These are phyloP conservation scores for Eupithecia pulchellata DNA, from an alignment of 2,888 invertebrate species.

Conservation along the genomic window DNA sequence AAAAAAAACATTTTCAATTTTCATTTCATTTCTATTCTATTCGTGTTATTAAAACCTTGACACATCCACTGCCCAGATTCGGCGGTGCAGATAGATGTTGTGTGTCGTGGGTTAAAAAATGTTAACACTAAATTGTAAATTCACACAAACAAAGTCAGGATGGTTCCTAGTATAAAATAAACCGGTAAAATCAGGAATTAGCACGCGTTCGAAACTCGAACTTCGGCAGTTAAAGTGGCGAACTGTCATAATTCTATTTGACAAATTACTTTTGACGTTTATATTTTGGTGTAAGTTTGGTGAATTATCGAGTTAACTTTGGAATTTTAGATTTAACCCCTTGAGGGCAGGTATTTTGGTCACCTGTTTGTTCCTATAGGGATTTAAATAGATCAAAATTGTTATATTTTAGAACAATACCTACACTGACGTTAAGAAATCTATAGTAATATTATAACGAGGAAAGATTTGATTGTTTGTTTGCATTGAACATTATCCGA, in stretches of 20 bases:
- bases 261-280: slow-evolving; percentile 45
- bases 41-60: background rate
- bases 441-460: too few species aligned
- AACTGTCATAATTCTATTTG: slow-evolving; percentile 43
- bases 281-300: slow-evolving; percentile 34
- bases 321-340: slow-evolving; percentile 21
- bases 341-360: slow-evolving; percentile 9
- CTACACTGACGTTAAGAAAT: too few species aligned
- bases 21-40: background rate
- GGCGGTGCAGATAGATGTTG: too few species aligned
- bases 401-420: background rate
- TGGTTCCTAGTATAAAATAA: slow-evolving; percentile 16
- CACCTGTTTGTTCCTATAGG: background rate
- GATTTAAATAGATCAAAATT: background rate
- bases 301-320: slow-evolving; percentile 29
- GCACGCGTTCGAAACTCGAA: slow-evolving; percentile 28
- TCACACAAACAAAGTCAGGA: background rate
- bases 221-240: slow-evolving; percentile 42
- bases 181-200: slow-evolving; percentile 34
- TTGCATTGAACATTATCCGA: too few species aligned
- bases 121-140: background rate
- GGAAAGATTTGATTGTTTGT: too few species aligned
- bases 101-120: too few species aligned
- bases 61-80: too few species aligned
- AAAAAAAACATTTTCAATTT: too few species aligned